Base-by-base conservation (phyloP, 2,888 invertebrate genomes). In the Netelia virgata region DNA sequence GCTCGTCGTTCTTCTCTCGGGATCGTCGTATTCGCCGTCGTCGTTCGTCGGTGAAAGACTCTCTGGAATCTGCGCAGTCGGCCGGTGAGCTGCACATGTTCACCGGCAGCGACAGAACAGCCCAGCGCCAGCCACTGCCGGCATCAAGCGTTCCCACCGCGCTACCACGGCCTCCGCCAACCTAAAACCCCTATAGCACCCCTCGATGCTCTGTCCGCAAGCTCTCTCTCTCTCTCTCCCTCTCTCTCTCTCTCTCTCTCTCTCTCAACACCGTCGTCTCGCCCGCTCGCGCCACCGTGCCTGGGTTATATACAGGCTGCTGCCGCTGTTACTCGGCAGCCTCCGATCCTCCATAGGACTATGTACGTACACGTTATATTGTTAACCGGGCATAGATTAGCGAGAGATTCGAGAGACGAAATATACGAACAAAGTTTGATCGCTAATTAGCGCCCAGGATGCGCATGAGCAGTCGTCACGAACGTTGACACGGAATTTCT, bases 31-130 rank as follows among this genome's bases (percentile, higher is more conserved):
- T 18, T 36, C 73, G 73, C 64, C 53, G 68, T 68, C 74, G 57
- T 55, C 75, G 70, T 76, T 59, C 36, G 43, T 74, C 73, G 82
- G 88, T 85, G 87, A 86, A 89, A 89, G 90, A 87, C 87, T 88
- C 86, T 69, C 76, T 64, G 86, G 87, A 89, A 87, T 89, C 89
- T 91, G 90, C 90, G 90, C 91, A 90, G 89, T 88, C 87, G 88
- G 87, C 85, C n/a, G 61, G 20, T n/a, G 66, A 16, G 50, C 70
- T 88, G 83, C 83, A 84, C 83, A 84, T 82, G 81, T 82, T 82
- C 79, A 78, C 77, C 86, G 28, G 73, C 76, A 74, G 74, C 69
- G 43, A 59, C 41, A 41, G n/a, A 47, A 47, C 73, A 43, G 66
- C 64, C 80, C 80, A 47, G 66, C 66, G 64, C 66, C 53, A 20